Percentiles rank a stretch among this genome's conserved stretches.
phyloP scores from a whole-genome alignment of 1,140 invertebrate species.

The Bombus difficillimus region DNA sequence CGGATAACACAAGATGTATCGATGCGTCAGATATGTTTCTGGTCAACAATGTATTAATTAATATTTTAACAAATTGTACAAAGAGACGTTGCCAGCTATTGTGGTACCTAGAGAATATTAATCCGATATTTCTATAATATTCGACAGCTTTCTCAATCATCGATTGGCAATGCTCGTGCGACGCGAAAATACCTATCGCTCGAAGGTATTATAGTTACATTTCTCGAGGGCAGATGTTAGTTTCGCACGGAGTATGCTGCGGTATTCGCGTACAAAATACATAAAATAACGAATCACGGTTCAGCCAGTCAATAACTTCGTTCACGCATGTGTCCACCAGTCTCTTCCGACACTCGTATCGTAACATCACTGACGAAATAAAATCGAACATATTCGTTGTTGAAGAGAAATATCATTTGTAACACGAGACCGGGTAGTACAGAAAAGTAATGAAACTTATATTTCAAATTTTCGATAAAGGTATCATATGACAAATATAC shows the following conservation, averaged over 20 bases:
- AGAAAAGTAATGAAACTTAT: neutral
- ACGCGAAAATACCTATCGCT: neutral
- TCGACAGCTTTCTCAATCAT: neutral
- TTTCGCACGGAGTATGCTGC: constrained; percentile 9
- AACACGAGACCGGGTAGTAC: neutral
- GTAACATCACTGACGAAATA: neutral
- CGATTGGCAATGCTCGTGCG: neutral
- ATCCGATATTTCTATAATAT: too few species aligned
- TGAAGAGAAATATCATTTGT: neutral
- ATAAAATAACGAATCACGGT: constrained; percentile 18
- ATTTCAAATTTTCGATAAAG: neutral
- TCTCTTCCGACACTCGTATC: neutral
- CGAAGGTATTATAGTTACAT: neutral
- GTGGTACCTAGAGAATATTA: too few species aligned
- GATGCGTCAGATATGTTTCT: too few species aligned
- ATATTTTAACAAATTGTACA: too few species aligned
- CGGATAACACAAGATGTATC: too few species aligned
- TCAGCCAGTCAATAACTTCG: neutral
- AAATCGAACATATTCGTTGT: neutral
- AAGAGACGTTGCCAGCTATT: too few species aligned
- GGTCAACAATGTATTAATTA: too few species aligned
- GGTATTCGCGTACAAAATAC: constrained; percentile 3
- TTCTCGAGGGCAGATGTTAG: constrained; percentile 19
- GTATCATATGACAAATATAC: too few species aligned
- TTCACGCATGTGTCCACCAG: neutral